phyloP scores from a whole-genome alignment of 2,797 vertebrate species.

The Sebastes flavidus region DNA sequence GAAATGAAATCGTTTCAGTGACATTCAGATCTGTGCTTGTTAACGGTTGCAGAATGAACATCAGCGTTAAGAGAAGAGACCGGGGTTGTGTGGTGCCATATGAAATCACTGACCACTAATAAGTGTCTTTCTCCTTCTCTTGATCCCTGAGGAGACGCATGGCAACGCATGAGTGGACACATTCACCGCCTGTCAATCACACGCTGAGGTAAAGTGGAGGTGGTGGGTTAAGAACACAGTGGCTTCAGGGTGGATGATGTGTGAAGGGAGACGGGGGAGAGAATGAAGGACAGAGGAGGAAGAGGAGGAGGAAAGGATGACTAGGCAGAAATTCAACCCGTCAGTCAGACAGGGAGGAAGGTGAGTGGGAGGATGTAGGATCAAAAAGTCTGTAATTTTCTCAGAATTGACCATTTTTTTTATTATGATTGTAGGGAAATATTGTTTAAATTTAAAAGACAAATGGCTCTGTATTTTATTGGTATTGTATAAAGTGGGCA shows the following conservation, averaged over 20 bases:
- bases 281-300: background rate
- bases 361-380: too few relatives aligned
- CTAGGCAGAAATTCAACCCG: background rate
- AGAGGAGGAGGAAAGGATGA: background rate
- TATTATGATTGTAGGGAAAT: too few relatives aligned
- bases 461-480: too few relatives aligned
- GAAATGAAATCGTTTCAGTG: too few relatives aligned
- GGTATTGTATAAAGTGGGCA: too few relatives aligned
- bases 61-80: background rate
- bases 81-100: background rate
- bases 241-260: slow-evolving; percentile 5
- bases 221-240: background rate
- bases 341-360: too few relatives aligned
- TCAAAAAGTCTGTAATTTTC: too few relatives aligned
- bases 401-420: too few relatives aligned
- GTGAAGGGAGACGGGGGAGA: background rate
- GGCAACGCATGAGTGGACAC: slow-evolving; percentile 31
- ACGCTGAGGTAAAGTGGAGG: background rate
- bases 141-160: slow-evolving; percentile 1
- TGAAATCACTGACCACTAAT: slow-evolving; percentile 42
- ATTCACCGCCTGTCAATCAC: slow-evolving; percentile 37
- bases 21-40: background rate
- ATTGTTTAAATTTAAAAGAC: too few relatives aligned
- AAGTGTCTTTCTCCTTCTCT: slow-evolving; percentile 1
- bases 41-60: background rate